Conservation (phyloP, 1,140 invertebrate species). For the Zophobas atratus region DNA sequence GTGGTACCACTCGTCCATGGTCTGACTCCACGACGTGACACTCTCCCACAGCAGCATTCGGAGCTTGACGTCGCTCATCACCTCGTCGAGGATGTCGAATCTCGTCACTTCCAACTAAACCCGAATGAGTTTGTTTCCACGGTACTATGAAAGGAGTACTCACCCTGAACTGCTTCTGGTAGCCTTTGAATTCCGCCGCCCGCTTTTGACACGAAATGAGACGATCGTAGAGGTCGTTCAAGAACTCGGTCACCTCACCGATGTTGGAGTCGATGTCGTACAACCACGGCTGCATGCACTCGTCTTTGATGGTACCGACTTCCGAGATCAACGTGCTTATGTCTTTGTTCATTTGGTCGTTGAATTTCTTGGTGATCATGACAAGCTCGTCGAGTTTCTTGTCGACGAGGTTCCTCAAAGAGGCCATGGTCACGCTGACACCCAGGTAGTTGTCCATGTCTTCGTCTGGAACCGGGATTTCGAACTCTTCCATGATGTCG, state of each 20-base stretch:
- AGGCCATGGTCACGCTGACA: slow-evolving; percentile 69
- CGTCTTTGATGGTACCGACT: slow-evolving; percentile 77
- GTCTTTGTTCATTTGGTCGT: slow-evolving; percentile 75
- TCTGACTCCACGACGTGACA: slow-evolving; percentile 79
- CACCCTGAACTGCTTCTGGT: slow-evolving; percentile 82
- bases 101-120: slow-evolving; percentile 81
- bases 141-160: slow-evolving; percentile 45
- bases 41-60: slow-evolving; percentile 85
- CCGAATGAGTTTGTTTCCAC: too few relatives aligned
- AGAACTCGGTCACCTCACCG: slow-evolving; percentile 73
- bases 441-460: slow-evolving; percentile 63
- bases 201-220: slow-evolving; percentile 75
- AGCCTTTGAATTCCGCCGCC: slow-evolving; percentile 78
- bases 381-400: slow-evolving; percentile 71
- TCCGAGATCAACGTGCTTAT: slow-evolving; percentile 77
- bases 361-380: slow-evolving; percentile 73
- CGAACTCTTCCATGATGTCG: slow-evolving; percentile 80
- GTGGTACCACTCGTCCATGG: slow-evolving; percentile 75
- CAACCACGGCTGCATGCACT: slow-evolving; percentile 78
- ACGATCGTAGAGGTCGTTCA: slow-evolving; percentile 75
- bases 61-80: slow-evolving; percentile 83
- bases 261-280: slow-evolving; percentile 80
- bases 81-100: slow-evolving; percentile 85
- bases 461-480: slow-evolving; percentile 70
- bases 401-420: slow-evolving; percentile 71